Percentiles rank a stretch among this genome's conserved stretches.
These are phyloP conservation scores for Globodera rostochiensis DNA, from an alignment of 1,140 invertebrate species.

Conservation along the genomic window DNA sequence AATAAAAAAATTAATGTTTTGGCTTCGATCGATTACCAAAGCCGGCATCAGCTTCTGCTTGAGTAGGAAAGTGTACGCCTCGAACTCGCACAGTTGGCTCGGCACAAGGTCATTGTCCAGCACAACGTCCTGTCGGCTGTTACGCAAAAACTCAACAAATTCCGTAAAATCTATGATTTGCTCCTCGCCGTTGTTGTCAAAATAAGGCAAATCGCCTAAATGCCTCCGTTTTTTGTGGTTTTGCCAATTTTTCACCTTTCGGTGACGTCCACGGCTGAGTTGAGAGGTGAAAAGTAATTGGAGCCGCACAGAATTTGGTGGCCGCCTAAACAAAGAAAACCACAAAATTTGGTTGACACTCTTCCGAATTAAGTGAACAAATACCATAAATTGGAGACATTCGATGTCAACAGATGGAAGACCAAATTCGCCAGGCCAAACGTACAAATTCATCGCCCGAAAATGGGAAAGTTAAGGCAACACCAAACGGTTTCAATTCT, in stretches of 20 bases:
- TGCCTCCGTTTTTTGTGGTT: not conserved
- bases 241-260: slow-evolving; percentile 26
- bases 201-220: slow-evolving; percentile 45
- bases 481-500: too few species aligned
- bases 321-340: slow-evolving; percentile 35
- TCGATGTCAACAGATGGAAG: slow-evolving; percentile 53
- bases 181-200: slow-evolving; percentile 23
- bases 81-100: slow-evolving; percentile 38
- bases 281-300: slow-evolving; percentile 31
- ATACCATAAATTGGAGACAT: slow-evolving; percentile 58
- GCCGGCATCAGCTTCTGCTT: slow-evolving; percentile 40
- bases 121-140: slow-evolving; percentile 45
- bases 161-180: slow-evolving; percentile 36
- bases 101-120: slow-evolving; percentile 39
- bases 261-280: slow-evolving; percentile 39
- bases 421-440: slow-evolving; percentile 61
- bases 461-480: too few species aligned
- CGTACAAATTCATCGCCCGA: slow-evolving; percentile 44
- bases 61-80: slow-evolving; percentile 34
- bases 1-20: slow-evolving; percentile 17
- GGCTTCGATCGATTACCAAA: slow-evolving; percentile 16
- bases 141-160: slow-evolving; percentile 48
- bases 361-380: not conserved
- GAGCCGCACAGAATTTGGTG: slow-evolving; percentile 45
- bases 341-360: slow-evolving; percentile 17